Conservation (phyloP, 1,140 invertebrate genomes). For the Dreissena polymorpha region DNA sequence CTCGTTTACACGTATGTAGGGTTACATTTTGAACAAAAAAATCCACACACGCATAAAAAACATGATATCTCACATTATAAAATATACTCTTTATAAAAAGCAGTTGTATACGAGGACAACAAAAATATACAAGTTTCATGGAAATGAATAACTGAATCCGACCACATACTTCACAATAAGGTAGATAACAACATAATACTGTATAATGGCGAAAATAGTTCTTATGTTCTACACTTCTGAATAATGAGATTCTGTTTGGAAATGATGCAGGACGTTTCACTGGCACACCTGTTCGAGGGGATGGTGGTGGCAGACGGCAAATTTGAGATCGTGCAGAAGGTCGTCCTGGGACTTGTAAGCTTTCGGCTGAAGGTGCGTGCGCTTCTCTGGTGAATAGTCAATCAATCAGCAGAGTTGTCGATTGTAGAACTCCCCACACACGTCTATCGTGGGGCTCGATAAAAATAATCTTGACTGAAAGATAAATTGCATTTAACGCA, state of each 20-base stretch:
- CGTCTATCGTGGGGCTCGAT: background rate
- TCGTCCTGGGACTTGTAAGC: constrained; percentile 91
- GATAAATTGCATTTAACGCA: background rate
- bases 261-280: constrained; percentile 63
- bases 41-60: too few relatives aligned
- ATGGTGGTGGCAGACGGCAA: constrained; percentile 70
- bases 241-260: background rate
- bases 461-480: background rate
- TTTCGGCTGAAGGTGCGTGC: constrained; percentile 81
- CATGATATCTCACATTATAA: too few relatives aligned
- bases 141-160: too few relatives aligned
- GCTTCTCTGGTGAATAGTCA: background rate
- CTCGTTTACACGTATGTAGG: too few relatives aligned
- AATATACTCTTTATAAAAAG: too few relatives aligned
- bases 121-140: too few relatives aligned
- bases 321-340: constrained; percentile 89
- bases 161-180: too few relatives aligned
- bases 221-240: background rate
- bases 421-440: background rate
- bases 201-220: background rate
- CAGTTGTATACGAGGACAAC: too few relatives aligned
- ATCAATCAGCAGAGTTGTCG: background rate
- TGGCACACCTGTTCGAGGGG: constrained; percentile 75
- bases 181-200: background rate
- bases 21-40: too few relatives aligned